These are phyloP conservation scores for Drosophila siamana DNA, from an alignment of 2,888 invertebrate species.

Conservation along the genomic window DNA sequence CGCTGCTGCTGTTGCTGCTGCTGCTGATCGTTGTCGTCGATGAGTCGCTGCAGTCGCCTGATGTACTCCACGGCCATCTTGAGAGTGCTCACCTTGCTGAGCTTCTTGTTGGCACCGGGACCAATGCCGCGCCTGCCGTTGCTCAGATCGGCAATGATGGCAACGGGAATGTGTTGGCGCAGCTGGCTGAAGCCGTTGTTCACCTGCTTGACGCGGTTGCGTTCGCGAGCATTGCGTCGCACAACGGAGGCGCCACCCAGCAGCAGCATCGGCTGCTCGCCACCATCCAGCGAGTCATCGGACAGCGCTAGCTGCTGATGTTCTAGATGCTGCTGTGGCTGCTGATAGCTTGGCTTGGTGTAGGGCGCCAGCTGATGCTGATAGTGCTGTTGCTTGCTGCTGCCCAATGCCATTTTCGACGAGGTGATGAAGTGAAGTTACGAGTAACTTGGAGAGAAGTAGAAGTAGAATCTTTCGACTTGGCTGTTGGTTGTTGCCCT, in stretches of 20 bases:
- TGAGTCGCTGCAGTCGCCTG: slow-evolving; percentile 89
- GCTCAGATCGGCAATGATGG: slow-evolving; percentile 90
- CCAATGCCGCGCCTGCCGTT: slow-evolving; percentile 89
- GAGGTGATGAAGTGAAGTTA: no score
- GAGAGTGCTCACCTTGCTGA: slow-evolving; percentile 95
- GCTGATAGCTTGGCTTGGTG: slow-evolving; percentile 49
- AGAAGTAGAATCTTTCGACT: slow-evolving; percentile 2
- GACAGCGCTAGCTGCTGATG: slow-evolving; percentile 31
- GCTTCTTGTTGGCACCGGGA: slow-evolving; percentile 89
- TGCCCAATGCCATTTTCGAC: slow-evolving; percentile 77
- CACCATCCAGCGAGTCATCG: slow-evolving; percentile 11
- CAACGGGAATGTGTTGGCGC: slow-evolving; percentile 94
- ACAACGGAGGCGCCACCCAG: slow-evolving; percentile 90
- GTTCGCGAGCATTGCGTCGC: slow-evolving; percentile 95
- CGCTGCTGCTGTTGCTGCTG: slow-evolving; percentile 51
- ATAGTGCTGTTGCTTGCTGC: slow-evolving; percentile 56
- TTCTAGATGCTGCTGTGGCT: slow-evolving; percentile 14
- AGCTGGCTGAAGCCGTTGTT: slow-evolving; percentile 96
- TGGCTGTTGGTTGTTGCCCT: slow-evolving; percentile 57
- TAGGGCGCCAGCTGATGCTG: slow-evolving; percentile 61
- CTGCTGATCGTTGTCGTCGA: slow-evolving; percentile 78
- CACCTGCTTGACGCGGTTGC: slow-evolving; percentile 97
- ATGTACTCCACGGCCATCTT: slow-evolving; percentile 96
- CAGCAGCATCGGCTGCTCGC: slow-evolving; percentile 30
- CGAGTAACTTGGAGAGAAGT: no score